Evolutionary conservation across 2,797 vertebrate genomes (phyloP), one percentile per base, ranked within the genome.

Genomic region (Enoplosus armatus): DNA sequence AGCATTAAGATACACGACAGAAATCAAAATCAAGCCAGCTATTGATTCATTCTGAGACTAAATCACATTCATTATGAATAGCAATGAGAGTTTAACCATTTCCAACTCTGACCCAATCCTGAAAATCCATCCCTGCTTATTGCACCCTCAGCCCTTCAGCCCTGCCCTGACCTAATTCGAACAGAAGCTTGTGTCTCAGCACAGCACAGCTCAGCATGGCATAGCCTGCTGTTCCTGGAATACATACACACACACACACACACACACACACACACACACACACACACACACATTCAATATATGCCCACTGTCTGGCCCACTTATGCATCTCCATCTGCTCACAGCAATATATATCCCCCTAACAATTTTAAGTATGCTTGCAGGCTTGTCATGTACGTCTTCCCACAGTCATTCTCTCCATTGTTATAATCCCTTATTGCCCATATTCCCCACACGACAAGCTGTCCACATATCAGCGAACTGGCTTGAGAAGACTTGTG

Each of bases 111-210:
- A n/a, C 68, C 54, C 72, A 60, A 71, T 79, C 74, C 79, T 79
- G 62, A 86, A 86, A 87, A 87, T 90, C 82, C 81, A 87, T 68
- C 64, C 77, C 85, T 86, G 84, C 87, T 87, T 88, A 88, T 72
- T 70, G 85, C 82, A 65, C 58, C 79, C 68, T 83, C 79, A 87
- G 87, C 86, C 85, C 87, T 85, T 88, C 90, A 90, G 91, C 84
- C 85, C 72, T 77, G 80, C 82, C 82, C 89, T 93, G 93, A 94
- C 91, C 93, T 93, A 92, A 91, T 94, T 94, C 85, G 22, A 79
- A 80, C 82, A 90, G 81, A 88, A 89, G 85, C 74, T 83, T 87
- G 65, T 16, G 31, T 84, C 90, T 90, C 89, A 88, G 87, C 89
- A 89, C 73, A 79, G 87, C 68, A 22, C 85, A 91, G 92, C 92